Percentiles rank a stretch among this genome's conserved stretches.
Evolutionary conservation across 1,140 invertebrate genomes (phyloP).

Genomic region (Anthonomus grandis): DNA sequence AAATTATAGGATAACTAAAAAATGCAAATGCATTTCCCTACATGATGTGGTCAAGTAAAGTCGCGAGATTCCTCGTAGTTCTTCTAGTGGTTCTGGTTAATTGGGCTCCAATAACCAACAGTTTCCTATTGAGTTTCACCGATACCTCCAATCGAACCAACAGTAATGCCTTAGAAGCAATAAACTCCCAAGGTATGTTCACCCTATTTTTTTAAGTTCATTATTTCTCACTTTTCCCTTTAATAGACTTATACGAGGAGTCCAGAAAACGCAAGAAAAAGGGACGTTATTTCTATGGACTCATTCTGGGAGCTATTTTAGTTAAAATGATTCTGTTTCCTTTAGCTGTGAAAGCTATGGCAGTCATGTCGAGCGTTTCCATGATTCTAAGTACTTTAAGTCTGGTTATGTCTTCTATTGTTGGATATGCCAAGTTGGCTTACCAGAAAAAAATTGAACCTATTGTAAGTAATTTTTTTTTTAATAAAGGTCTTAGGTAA

Average conservation of each 20-base stretch:
- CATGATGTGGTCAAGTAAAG: too few relatives aligned
- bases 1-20: too few relatives aligned
- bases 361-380: slow-evolving; percentile 37
- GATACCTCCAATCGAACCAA: neutral
- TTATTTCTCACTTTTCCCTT: too few relatives aligned
- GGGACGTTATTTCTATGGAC: slow-evolving; percentile 23
- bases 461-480: slow-evolving; percentile 6
- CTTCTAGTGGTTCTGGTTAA: too few relatives aligned
- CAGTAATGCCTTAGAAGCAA: neutral
- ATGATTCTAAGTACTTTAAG: slow-evolving; percentile 38
- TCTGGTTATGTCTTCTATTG: slow-evolving; percentile 36
- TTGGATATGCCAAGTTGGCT: slow-evolving; percentile 35
- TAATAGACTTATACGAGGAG: slow-evolving; percentile 18
- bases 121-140: neutral
- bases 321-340: slow-evolving; percentile 42
- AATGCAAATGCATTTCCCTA: too few relatives aligned
- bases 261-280: slow-evolving; percentile 30
- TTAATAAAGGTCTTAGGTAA: too few relatives aligned
- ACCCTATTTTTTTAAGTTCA: neutral
- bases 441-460: neutral
- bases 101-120: neutral
- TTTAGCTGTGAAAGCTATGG: slow-evolving; percentile 40
- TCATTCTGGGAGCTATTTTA: slow-evolving; percentile 32
- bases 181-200: too few relatives aligned
- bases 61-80: too few relatives aligned